Evolutionary conservation across 2,797 vertebrate species (phyloP).

Genomic region (Astyanax mexicanus): DNA sequence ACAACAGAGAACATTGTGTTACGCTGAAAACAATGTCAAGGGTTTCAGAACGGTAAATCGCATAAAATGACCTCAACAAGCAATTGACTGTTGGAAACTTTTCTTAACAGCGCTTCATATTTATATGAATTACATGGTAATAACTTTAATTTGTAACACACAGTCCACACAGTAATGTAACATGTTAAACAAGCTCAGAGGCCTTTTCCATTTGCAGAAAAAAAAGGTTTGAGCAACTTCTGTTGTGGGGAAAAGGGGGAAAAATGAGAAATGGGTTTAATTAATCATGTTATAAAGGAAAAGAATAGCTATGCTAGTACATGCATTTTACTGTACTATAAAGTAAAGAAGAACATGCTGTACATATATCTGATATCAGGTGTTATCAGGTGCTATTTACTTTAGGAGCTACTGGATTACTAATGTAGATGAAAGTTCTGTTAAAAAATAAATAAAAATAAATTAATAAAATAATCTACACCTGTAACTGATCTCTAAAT

Average conservation of each 20-base stretch:
- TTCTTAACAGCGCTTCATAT: background rate
- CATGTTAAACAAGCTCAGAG: background rate
- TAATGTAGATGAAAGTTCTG: too few relatives aligned
- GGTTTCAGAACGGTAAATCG: background rate
- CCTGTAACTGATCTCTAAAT: too few relatives aligned
- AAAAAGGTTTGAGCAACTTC: background rate
- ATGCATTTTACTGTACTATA: background rate
- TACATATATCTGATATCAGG: background rate
- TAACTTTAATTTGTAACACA: slow-evolving; percentile 2
- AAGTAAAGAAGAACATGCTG: background rate
- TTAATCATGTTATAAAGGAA: background rate
- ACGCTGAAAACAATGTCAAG: background rate
- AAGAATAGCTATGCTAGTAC: background rate
- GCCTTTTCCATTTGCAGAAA: background rate
- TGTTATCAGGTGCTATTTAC: too few relatives aligned
- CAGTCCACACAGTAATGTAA: background rate
- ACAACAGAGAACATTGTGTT: slow-evolving; percentile 19
- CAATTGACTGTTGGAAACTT: background rate
- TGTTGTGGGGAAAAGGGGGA: background rate
- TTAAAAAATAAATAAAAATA: background rate
- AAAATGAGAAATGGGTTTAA: too few relatives aligned
- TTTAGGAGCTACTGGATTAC: too few relatives aligned
- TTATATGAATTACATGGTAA: slow-evolving; percentile 1
- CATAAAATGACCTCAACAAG: background rate
- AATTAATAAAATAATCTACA: background rate